Base-by-base conservation (phyloP, 2,888 invertebrate genomes). In the Eupithecia subumbrata region DNA sequence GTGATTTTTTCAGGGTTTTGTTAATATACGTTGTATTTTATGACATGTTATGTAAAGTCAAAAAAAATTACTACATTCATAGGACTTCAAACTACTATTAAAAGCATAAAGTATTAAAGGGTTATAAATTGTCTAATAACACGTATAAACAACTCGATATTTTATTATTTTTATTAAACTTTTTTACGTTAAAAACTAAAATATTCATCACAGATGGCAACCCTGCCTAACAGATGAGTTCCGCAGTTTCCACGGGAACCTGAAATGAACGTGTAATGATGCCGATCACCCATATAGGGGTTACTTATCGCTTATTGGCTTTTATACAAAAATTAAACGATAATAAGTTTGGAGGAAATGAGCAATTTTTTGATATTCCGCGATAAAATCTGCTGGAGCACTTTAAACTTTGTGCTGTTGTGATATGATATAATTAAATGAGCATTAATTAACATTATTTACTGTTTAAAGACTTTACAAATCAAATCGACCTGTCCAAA, bases 261-360 rank as follows among this genome's bases (percentile, higher is more conserved):
- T 81, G 79, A 82, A 82, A 80, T 84, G 82, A 83, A 84, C 81
- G 81, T 75, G 78, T 85, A 85, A 86, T 85, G 81, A 85, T 80
- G 82, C 78, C 79, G 56, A 75, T 45, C 73, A 69, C 78, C 81
- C 81, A 73, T 80, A 81, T 79, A 81, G 77, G 80, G 81, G 79
- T 81, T 80, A 81, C 80, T 83, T 85, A 84, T 84, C 82, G 83
- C 81, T 82, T 80, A 79, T 82, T 81, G 79, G 78, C 76, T 66
- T 76, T 78, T 70, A 78, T 82, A 82, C 82, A 75, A 82, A 85
- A 84, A 84, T 83, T 79, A 83, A 85, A 82, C 79, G 78, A 78
- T 81, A 67, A 75, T 78, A 79, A 81, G 76, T 75, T 74, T 63
- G 63, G 43, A 74, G 72, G 74, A 73, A 79, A 73, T 79, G 45